These are phyloP conservation scores for Patiria miniata DNA, from an alignment of 35 echinoderm and acorn worm species.

Conservation along the genomic window DNA sequence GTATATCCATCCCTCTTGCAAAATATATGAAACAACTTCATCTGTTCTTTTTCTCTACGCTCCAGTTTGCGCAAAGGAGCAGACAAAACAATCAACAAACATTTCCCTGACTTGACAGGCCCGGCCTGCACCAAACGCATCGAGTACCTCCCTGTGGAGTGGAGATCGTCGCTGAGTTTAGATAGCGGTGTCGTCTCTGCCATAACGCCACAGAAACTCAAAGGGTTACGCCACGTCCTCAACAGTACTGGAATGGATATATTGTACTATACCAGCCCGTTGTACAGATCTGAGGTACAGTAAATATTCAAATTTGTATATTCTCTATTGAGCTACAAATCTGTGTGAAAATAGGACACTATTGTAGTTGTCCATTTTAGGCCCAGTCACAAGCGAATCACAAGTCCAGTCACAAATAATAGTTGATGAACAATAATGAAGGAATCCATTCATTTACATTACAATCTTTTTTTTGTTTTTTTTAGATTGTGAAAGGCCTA, in stretches of 20 bases:
- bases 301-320: neutral
- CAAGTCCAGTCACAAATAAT: too few relatives aligned
- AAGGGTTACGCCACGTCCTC: constrained; percentile 72
- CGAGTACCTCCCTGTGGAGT: constrained; percentile 95
- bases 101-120: constrained; percentile 71
- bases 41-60: neutral
- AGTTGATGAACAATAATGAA: too few relatives aligned
- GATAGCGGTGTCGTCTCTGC: constrained; percentile 73
- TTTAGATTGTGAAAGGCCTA: constrained; percentile 86
- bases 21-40: too few relatives aligned
- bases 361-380: neutral
- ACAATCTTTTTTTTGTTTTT: too few relatives aligned
- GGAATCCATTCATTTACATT: too few relatives aligned
- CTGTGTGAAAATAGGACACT: neutral
- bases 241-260: constrained; percentile 97
- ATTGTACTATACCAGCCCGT: constrained; percentile 92
- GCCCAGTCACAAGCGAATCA: too few relatives aligned
- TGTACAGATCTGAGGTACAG: constrained; percentile 94
- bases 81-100: constrained; percentile 74
- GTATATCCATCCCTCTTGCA: too few relatives aligned
- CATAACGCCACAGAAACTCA: constrained; percentile 85
- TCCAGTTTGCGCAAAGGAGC: constrained; percentile 80
- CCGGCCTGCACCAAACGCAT: constrained; percentile 66
- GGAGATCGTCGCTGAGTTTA: constrained; percentile 77
- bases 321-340: neutral